These are phyloP conservation scores for Romanomermis culicivorax DNA, from an alignment of 2,888 invertebrate species.

Conservation along the genomic window DNA sequence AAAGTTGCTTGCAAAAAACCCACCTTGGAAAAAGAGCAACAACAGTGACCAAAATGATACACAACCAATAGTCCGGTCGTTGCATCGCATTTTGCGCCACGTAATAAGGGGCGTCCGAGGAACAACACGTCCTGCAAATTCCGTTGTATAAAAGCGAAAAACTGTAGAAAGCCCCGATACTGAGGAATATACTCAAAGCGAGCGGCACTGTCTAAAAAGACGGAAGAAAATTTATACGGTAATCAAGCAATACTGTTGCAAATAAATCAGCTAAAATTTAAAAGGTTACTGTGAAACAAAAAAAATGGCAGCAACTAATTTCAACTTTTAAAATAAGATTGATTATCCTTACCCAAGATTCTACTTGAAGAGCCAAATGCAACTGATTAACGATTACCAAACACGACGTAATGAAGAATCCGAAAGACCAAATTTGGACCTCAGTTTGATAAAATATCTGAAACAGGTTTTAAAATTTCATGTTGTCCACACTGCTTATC, in stretches of 20 bases:
- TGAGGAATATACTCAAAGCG: constrained; percentile 49
- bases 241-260: not conserved
- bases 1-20: too few species aligned
- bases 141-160: constrained; percentile 65
- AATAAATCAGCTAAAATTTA: not conserved
- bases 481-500: too few species aligned
- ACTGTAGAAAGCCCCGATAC: constrained; percentile 55
- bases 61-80: constrained; percentile 57
- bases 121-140: constrained; percentile 55
- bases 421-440: constrained; percentile 73
- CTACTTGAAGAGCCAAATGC: constrained; percentile 67
- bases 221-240: not conserved
- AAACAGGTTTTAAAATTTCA: constrained; percentile 8
- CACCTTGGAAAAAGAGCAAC: constrained; percentile 62
- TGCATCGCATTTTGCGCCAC: constrained; percentile 55
- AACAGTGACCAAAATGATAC: constrained; percentile 51
- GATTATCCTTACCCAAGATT: constrained; percentile 60
- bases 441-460: constrained; percentile 14
- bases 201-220: constrained; percentile 60
- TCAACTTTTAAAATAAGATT: not conserved
- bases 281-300: not conserved
- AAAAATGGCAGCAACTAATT: not conserved
- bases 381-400: constrained; percentile 66
- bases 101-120: constrained; percentile 64
- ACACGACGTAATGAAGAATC: constrained; percentile 58